Percentiles rank a stretch among this genome's conserved stretches.
Evolutionary conservation across 2,888 invertebrate species (phyloP).

Genomic region (Euzophera pinguis): DNA sequence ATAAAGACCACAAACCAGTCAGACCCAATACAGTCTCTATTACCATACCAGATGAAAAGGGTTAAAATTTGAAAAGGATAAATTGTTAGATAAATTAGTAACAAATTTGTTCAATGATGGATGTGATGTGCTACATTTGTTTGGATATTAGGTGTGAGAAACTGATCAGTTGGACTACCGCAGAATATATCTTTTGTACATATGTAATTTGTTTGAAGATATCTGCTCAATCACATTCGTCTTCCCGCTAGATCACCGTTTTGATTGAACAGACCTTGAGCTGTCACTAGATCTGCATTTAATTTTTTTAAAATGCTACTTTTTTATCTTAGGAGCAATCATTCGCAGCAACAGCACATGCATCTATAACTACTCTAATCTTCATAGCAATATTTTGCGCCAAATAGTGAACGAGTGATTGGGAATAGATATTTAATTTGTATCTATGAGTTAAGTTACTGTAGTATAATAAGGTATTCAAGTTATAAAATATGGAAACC

Average conservation of each 20-base stretch:
- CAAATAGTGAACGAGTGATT: constrained; percentile 35
- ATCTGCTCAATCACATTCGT: constrained; percentile 59
- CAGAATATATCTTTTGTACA: constrained; percentile 1
- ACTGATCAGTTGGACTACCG: constrained; percentile 17
- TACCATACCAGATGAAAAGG: constrained; percentile 79
- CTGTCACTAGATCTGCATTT: neutral
- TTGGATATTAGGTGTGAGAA: constrained; percentile 31
- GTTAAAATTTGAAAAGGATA: constrained; percentile 42
- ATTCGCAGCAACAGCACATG: neutral
- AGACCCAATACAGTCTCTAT: constrained; percentile 79
- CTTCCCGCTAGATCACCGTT: constrained; percentile 58
- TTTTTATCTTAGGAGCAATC: neutral
- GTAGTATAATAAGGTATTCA: neutral
- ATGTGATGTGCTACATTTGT: constrained; percentile 19
- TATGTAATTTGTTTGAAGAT: constrained; percentile 15
- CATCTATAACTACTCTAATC: constrained; percentile 14
- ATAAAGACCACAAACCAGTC: constrained; percentile 39
- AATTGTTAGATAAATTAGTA: constrained; percentile 38
- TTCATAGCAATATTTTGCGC: constrained; percentile 46
- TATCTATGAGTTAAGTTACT: constrained; percentile 2
- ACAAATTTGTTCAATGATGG: constrained; percentile 35
- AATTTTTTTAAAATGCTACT: neutral
- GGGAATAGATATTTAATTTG: constrained; percentile 18
- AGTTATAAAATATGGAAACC: constrained; percentile 1
- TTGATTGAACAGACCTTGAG: constrained; percentile 19